Evolutionary conservation across 2,113 vertebrate species (phyloP).

Genomic region (Formicarius rufipectus): DNA sequence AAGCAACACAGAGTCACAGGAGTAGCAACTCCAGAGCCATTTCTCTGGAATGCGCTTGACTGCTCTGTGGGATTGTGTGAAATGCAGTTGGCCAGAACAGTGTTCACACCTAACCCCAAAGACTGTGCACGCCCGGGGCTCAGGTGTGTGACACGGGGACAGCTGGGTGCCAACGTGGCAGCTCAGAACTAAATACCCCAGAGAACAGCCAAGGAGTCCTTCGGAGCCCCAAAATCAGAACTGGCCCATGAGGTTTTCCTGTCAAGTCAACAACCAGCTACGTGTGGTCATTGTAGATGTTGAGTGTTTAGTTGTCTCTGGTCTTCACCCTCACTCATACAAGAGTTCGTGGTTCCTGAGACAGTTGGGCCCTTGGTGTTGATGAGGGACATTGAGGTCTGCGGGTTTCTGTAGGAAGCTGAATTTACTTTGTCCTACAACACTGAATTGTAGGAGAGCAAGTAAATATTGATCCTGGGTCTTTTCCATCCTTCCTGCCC

Average conservation of each 20-base stretch:
- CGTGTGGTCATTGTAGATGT: neutral
- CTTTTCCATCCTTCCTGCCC: neutral
- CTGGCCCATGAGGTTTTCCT: neutral
- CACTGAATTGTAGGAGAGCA: neutral
- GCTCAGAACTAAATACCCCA: neutral
- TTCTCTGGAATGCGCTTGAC: neutral
- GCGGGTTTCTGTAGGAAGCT: neutral
- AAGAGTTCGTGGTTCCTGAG: neutral
- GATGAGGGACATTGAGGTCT: neutral
- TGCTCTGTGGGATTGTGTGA: neutral
- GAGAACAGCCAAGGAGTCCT: neutral
- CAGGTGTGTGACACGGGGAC: no score
- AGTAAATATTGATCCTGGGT: neutral
- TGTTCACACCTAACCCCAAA: neutral
- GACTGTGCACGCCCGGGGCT: rapidly evolving
- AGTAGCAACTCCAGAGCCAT: neutral
- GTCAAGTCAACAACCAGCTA: neutral
- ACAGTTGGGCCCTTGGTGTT: neutral
- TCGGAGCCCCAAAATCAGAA: neutral
- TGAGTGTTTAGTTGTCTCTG: neutral
- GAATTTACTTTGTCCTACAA: neutral
- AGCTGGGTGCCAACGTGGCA: neutral
- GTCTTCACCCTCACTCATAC: neutral
- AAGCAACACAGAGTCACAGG: neutral
- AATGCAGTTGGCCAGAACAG: neutral